phyloP scores from a whole-genome alignment of 2,797 vertebrate genomes.

The Telmatherina bonti region DNA sequence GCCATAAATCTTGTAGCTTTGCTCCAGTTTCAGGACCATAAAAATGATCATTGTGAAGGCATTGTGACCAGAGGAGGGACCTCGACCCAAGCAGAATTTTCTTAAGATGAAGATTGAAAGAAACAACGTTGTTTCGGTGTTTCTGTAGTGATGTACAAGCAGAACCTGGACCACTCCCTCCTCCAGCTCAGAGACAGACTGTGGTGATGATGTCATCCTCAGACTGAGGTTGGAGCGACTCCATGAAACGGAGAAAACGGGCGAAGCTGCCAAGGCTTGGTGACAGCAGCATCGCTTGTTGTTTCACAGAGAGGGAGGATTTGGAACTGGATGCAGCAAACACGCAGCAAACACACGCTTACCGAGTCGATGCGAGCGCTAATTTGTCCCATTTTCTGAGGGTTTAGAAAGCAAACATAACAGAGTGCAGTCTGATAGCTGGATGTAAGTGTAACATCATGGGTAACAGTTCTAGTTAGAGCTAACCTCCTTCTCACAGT shows the following conservation, averaged over 20 bases:
- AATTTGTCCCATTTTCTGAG: too few relatives aligned
- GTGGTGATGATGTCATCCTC: constrained; percentile 56
- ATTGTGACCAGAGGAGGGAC: background rate
- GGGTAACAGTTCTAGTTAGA: background rate
- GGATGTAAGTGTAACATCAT: background rate
- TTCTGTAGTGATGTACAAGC: background rate
- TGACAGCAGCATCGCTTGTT: constrained; percentile 4
- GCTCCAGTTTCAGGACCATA: background rate
- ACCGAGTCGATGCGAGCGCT: too few relatives aligned
- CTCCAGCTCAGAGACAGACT: constrained; percentile 16
- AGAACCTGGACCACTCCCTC: constrained; percentile 20
- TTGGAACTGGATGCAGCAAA: constrained; percentile 3
- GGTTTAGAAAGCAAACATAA: too few relatives aligned
- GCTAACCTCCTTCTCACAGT: constrained; percentile 16
- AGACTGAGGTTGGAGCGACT: constrained; percentile 32
- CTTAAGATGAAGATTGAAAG: background rate
- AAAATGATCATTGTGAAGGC: background rate
- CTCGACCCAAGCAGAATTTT: background rate
- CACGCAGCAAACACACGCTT: background rate
- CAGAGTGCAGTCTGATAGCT: background rate
- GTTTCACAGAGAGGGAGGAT: constrained; percentile 5
- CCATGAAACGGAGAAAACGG: constrained; percentile 30
- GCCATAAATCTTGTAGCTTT: too few relatives aligned
- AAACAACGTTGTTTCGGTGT: background rate
- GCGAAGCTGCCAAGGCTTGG: constrained; percentile 18